Evolutionary conservation across 1,140 invertebrate genomes (phyloP).

Genomic region (Hyles vespertilio): DNA sequence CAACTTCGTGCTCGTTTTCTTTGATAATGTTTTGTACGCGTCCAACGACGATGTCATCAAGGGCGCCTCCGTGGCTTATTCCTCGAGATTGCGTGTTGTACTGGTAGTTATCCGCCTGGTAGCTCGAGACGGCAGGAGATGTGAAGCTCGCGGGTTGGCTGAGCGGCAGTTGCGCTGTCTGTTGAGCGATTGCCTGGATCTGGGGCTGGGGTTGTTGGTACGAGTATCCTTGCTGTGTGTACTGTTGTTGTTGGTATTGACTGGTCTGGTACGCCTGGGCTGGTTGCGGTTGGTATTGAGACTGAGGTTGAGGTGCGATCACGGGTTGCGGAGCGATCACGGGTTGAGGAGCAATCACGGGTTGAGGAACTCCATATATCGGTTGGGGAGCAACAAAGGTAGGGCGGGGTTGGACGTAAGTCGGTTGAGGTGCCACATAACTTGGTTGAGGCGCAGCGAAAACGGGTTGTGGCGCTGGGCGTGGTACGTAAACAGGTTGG

Average conservation of each 20-base stretch:
- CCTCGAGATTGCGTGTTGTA: constrained; percentile 35
- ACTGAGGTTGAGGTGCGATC: constrained; percentile 16
- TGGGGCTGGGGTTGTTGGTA: constrained; percentile 22
- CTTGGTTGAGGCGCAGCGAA: constrained; percentile 5
- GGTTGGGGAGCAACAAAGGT: constrained; percentile 10
- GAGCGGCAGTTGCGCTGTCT: constrained; percentile 27
- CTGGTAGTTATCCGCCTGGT: constrained; percentile 50
- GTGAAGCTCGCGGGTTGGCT: constrained; percentile 15
- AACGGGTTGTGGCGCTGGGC: constrained; percentile 12
- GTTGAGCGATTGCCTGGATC: constrained; percentile 17
- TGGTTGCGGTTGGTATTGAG: constrained; percentile 21
- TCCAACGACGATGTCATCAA: constrained; percentile 52
- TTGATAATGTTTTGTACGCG: constrained; percentile 55
- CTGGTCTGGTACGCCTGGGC: constrained; percentile 8
- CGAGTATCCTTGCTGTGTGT: constrained; percentile 11
- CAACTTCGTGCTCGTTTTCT: constrained; percentile 54
- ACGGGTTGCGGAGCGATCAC: constrained; percentile 15
- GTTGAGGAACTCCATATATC: constrained; percentile 2
- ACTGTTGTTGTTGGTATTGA: constrained; percentile 13
- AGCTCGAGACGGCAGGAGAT: constrained; percentile 34
- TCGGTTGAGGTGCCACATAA: constrained; percentile 10
- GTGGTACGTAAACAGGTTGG: constrained; percentile 21
- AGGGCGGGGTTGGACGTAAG: constrained; percentile 3
- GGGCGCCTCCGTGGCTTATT: constrained; percentile 42
- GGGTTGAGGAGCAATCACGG: constrained; percentile 13